Evolutionary conservation across 53 echinoderm and acorn worm genomes (phyloP), one percentile per base, ranked within the genome.

Genomic region (Crossaster papposus): DNA sequence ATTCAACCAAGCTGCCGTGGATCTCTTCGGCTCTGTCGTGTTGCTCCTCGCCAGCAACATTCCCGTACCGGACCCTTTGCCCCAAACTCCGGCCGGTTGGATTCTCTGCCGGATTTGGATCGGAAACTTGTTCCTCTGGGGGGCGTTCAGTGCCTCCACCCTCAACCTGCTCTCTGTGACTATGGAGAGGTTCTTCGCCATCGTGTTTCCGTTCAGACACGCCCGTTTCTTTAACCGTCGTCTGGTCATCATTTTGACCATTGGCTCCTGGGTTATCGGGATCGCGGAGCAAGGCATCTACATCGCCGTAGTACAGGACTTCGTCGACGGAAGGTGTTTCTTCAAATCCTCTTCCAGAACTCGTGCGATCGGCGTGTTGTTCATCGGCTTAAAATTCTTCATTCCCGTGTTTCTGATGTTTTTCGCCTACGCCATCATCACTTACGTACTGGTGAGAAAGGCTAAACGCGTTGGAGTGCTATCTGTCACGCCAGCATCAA

Each of bases 41-140:
- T 78, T 96, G 0, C 75, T 96, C 30, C 81, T 89, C 26, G 33
- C 70, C 51, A 62, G 72, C 81, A 89, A 89, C 72, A 33, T 89
- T n/a, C 81, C 90, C 32, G 90, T 81, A 54, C 81, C 90, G 35
- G 72, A 81, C 34, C 72, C 64, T 10, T 52, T 89, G 20, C 54
- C 72, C 13, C 15, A 53, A 54, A 81, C 81, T 6, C 72, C 70
- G 62, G 78, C 79, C 7, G 92, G 92, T 17, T 92, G 92, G 58
- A 77, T 96, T 15, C 55, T 96, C 30, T 96, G 96, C 74, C 93
- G 93, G 24, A 79, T 96, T 44, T 96, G 96, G 96, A 76, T 91
- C 88, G 91, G 91, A 15, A 83, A 92, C 22, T 90, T 96, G 80
- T 89, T 93, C 44, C 83, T 96, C 0, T 96, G 95, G 86, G 82